Conservation (phyloP, 2,797 vertebrate genomes). For the Micrastur ruficollis region DNA sequence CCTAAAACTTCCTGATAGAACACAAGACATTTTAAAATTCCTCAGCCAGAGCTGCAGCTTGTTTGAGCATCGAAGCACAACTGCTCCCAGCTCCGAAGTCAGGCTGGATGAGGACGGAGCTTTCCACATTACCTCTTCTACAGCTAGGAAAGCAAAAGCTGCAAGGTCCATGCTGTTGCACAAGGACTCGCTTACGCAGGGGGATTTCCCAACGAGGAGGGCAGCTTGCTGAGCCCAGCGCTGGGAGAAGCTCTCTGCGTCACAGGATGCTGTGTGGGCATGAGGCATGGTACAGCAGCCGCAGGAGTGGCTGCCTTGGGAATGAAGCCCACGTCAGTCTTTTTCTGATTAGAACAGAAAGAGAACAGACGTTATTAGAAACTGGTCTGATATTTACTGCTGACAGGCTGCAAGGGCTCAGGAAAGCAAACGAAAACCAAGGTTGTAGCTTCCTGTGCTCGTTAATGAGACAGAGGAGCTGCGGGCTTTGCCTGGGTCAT, state of each 20-base stretch:
- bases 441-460: not conserved
- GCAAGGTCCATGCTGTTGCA: fast-evolving
- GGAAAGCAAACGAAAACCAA: not conserved
- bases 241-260: not conserved
- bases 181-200: fast-evolving
- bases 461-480: fast-evolving
- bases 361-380: not conserved
- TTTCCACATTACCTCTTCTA: not conserved
- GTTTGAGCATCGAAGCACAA: not conserved
- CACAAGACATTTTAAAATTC: not conserved
- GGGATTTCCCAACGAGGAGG: not conserved
- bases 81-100: not conserved
- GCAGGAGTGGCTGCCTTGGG: not conserved
- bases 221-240: not conserved
- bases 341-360: not conserved
- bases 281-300: fast-evolving
- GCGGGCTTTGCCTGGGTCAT: fast-evolving
- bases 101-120: not conserved
- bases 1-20: not conserved
- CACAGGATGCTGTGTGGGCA: not conserved
- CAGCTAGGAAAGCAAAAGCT: not conserved
- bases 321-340: not conserved
- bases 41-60: not conserved
- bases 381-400: not conserved
- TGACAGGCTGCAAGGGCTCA: not conserved